Conservation (phyloP, 2,888 invertebrate species). For the Muscina levida region DNA sequence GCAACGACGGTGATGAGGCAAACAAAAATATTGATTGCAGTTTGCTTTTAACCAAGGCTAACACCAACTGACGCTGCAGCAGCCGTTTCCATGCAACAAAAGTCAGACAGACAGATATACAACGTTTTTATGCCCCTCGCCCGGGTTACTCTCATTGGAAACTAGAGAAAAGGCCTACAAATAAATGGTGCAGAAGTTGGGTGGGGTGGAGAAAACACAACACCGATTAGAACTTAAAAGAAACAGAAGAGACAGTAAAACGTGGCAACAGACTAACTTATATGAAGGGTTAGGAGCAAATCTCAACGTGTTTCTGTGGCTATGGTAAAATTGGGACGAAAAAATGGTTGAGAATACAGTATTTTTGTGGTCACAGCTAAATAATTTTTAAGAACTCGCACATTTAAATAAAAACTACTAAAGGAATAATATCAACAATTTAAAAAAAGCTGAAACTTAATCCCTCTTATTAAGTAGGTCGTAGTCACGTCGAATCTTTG, state of each 20-base stretch:
- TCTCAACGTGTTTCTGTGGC: too few species aligned
- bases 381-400: too few species aligned
- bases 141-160: not conserved
- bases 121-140: not conserved
- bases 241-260: not conserved
- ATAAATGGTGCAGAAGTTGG: slow-evolving; percentile 17
- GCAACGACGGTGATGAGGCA: slow-evolving; percentile 20
- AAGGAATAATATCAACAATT: too few species aligned
- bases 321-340: too few species aligned
- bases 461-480: too few species aligned
- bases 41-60: slow-evolving; percentile 47
- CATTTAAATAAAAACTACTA: too few species aligned
- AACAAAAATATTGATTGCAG: slow-evolving; percentile 62
- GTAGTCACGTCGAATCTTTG: too few species aligned
- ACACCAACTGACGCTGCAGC: not conserved
- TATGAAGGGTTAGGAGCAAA: too few species aligned
- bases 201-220: slow-evolving; percentile 15
- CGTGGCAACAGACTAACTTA: too few species aligned
- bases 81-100: slow-evolving; percentile 1
- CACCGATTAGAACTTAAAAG: slow-evolving; percentile 7
- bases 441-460: too few species aligned
- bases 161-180: not conserved
- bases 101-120: slow-evolving; percentile 16
- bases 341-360: too few species aligned
- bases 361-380: too few species aligned